Conservation (phyloP, 2,888 invertebrate genomes). For the Netelia fuscicornis region DNA sequence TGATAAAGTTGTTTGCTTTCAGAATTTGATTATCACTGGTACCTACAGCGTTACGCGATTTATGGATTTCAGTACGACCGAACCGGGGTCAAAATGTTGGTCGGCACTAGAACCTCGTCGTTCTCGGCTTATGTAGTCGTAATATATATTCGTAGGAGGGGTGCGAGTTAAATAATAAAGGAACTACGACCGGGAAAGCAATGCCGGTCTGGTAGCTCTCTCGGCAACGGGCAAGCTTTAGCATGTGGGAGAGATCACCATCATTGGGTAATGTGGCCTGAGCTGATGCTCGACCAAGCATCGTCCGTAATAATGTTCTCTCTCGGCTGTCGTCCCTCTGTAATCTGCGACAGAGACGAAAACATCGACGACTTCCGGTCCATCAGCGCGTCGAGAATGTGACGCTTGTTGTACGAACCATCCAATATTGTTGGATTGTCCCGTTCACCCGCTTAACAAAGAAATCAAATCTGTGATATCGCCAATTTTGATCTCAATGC, state of each 20-base stretch:
- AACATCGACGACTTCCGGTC: constrained; percentile 62
- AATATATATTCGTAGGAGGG: constrained; percentile 57
- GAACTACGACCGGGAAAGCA: constrained; percentile 62
- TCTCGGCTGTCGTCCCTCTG: constrained; percentile 30
- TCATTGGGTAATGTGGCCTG: constrained; percentile 68
- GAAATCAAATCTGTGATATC: background rate
- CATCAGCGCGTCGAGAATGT: constrained; percentile 23
- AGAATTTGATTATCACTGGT: too few species aligned
- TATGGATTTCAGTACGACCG: too few species aligned
- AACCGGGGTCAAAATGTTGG: too few species aligned
- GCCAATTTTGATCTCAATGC: background rate
- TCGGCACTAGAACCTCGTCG: background rate
- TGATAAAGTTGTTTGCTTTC: too few species aligned
- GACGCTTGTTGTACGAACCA: constrained; percentile 5
- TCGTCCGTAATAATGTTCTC: constrained; percentile 55
- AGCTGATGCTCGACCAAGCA: constrained; percentile 35
- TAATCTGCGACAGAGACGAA: constrained; percentile 49
- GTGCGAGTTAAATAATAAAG: constrained; percentile 65
- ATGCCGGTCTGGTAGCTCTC: constrained; percentile 41
- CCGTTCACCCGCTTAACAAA: constrained; percentile 17
- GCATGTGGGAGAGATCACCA: constrained; percentile 64
- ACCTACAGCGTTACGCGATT: too few species aligned
- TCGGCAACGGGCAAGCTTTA: constrained; percentile 36
- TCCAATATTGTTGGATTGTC: constrained; percentile 20
- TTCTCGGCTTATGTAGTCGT: background rate